Evolutionary conservation across 2,113 vertebrate species (phyloP).

Genomic region (Dascyllus trimaculatus): DNA sequence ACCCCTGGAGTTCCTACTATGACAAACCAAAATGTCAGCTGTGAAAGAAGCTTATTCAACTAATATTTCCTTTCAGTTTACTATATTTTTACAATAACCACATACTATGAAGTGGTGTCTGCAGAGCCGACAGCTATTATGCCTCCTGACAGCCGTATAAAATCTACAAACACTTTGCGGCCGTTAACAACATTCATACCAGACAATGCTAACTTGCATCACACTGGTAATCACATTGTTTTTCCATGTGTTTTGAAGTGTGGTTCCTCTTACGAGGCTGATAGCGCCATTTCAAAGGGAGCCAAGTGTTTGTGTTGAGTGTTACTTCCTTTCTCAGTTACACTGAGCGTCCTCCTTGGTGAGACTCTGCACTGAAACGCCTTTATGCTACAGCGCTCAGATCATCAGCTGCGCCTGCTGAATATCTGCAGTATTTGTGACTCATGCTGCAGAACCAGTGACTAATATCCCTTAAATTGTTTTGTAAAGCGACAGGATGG

Average conservation of each 20-base stretch:
- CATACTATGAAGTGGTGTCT: background rate
- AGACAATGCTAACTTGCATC: slow-evolving; percentile 7
- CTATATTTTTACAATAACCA: background rate
- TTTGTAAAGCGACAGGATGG: background rate
- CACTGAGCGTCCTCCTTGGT: slow-evolving; percentile 25
- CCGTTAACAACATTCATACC: background rate
- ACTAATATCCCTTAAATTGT: slow-evolving; percentile 22
- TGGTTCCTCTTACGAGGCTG: slow-evolving; percentile 4
- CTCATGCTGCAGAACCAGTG: slow-evolving; percentile 20
- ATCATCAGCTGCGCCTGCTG: slow-evolving; percentile 37
- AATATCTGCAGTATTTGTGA: slow-evolving; percentile 31
- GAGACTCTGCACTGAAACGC: background rate
- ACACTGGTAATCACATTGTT: slow-evolving; percentile 25
- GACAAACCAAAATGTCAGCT: background rate
- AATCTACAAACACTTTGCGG: background rate
- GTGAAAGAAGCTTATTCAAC: background rate
- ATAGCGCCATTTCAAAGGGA: slow-evolving; percentile 43
- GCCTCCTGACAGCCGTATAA: background rate
- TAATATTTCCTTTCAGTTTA: background rate
- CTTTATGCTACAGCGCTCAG: slow-evolving; percentile 7
- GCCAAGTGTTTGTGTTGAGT: slow-evolving; percentile 51
- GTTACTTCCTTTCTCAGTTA: slow-evolving; percentile 60
- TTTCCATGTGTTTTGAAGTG: slow-evolving; percentile 40
- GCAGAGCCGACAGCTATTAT: background rate
- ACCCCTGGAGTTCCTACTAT: background rate